A percentile compares a stretch with the other conserved stretches of the same genome.
These are phyloP conservation scores for Ricordea florida DNA, from an alignment of 92 coral and sea anemone genomes.

Conservation along the genomic window DNA sequence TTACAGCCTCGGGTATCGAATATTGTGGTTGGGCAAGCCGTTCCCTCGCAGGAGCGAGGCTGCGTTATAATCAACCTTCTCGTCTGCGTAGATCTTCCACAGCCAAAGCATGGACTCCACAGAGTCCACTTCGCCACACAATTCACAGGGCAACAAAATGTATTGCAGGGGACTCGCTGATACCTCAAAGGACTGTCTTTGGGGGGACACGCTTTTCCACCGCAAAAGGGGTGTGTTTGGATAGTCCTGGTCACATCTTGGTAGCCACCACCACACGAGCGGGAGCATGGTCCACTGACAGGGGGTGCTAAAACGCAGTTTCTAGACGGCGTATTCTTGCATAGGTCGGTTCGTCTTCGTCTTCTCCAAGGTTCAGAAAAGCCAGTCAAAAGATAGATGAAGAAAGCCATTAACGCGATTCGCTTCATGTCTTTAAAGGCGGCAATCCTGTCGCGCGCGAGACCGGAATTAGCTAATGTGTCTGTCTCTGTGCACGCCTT, in stretches of 20 bases:
- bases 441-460: too few species aligned
- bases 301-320: too few species aligned
- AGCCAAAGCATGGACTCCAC: conserved; percentile 67
- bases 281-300: too few species aligned
- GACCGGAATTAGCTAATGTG: too few species aligned
- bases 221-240: neutral
- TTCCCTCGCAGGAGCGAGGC: conserved; percentile 53
- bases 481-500: too few species aligned
- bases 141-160: conserved; percentile 39
- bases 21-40: conserved; percentile 54
- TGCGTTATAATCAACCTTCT: conserved; percentile 40
- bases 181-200: neutral
- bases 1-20: conserved; percentile 49
- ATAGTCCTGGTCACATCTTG: neutral
- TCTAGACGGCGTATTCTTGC: neutral
- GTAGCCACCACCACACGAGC: neutral
- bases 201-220: conserved; percentile 8
- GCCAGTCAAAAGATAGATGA: too few species aligned
- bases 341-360: neutral
- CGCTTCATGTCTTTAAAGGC: too few species aligned
- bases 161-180: neutral
- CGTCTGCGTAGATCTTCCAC: conserved; percentile 67
- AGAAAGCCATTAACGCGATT: too few species aligned
- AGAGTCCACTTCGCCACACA: conserved; percentile 60
- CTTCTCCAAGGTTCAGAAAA: too few species aligned